Percentiles rank a stretch among this genome's conserved stretches.
phyloP scores from a whole-genome alignment of 2,797 vertebrate species.

The Alauda arvensis region DNA sequence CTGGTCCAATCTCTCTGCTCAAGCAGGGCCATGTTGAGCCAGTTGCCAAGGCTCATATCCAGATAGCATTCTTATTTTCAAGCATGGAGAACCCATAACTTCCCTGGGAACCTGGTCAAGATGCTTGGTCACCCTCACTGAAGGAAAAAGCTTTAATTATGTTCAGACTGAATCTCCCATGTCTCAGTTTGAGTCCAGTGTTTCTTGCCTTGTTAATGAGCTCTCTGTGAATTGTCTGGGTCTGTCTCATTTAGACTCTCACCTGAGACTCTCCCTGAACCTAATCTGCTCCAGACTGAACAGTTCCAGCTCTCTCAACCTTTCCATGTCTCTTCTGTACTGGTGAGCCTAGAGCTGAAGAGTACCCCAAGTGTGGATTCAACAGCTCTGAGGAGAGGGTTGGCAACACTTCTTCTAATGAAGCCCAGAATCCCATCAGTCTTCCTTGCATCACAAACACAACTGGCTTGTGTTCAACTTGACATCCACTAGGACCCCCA shows the following conservation, averaged over 20 bases:
- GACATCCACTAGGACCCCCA: neutral
- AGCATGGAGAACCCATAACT: neutral
- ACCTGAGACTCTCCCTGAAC: neutral
- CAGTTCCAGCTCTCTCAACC: neutral
- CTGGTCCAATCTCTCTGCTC: neutral
- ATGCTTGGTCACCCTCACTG: accelerated
- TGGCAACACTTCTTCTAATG: neutral
- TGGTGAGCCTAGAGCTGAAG: neutral
- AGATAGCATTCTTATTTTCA: neutral
- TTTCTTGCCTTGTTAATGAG: neutral
- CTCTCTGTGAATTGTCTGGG: neutral
- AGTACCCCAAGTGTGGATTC: neutral
- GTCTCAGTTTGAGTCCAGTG: neutral
- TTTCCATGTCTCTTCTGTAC: neutral
- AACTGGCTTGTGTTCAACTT: neutral
- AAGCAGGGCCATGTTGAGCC: accelerated
- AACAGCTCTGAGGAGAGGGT: accelerated
- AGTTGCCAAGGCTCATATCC: neutral
- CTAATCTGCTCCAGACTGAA: neutral
- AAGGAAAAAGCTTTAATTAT: neutral
- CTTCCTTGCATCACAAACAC: accelerated
- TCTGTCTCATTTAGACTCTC: neutral
- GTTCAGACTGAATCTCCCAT: neutral
- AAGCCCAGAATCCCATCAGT: neutral
- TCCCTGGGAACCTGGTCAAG: neutral